A percentile compares a stretch with the other conserved stretches of the same genome.
These are phyloP conservation scores for Xiphorhynchus elegans DNA, from an alignment of 2,113 vertebrate genomes.

Conservation along the genomic window DNA sequence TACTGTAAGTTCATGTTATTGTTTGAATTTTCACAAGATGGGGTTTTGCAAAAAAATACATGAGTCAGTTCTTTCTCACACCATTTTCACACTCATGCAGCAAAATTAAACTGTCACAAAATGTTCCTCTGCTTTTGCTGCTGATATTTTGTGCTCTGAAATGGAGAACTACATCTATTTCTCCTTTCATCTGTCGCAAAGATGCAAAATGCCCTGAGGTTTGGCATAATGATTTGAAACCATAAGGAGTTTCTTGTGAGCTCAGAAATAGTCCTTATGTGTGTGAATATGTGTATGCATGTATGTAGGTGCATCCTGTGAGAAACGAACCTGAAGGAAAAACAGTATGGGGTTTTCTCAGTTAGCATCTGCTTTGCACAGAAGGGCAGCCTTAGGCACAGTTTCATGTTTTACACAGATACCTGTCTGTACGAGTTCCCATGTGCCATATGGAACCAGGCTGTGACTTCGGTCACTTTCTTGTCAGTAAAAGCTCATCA, in stretches of 20 bases:
- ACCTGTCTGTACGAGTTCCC: neutral
- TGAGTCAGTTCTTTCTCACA: neutral
- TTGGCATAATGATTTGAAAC: neutral
- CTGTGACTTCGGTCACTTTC: neutral
- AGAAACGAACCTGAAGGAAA: neutral
- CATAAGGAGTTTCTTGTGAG: neutral
- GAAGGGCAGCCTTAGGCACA: neutral
- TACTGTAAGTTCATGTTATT: neutral
- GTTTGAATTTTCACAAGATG: neutral
- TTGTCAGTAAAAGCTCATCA: neutral
- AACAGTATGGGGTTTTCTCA: neutral
- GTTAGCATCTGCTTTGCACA: neutral
- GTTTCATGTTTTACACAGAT: neutral
- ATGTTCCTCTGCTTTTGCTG: neutral
- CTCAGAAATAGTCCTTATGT: neutral
- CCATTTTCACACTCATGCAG: neutral
- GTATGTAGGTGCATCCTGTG: neutral
- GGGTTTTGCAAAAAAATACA: neutral
- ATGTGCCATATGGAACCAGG: neutral
- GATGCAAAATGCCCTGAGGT: neutral
- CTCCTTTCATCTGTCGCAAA: neutral
- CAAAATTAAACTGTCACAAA: slow-evolving; percentile 19
- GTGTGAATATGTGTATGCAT: neutral
- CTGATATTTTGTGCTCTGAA: neutral
- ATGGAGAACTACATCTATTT: neutral